A percentile compares a stretch with the other conserved stretches of the same genome.
Conservation (phyloP, 2,113 vertebrate species). For the Catharus minimus region DNA sequence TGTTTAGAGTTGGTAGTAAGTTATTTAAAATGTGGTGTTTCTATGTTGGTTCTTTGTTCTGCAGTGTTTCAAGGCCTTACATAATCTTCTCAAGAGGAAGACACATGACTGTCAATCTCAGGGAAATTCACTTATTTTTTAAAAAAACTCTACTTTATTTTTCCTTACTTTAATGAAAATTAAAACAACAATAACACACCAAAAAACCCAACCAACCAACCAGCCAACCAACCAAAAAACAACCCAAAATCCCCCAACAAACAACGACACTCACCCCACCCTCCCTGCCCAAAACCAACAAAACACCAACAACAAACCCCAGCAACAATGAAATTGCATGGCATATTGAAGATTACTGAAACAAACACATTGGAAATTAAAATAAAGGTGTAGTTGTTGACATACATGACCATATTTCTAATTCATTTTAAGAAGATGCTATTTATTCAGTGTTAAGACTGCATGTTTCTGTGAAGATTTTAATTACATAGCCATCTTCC, state of each 20-base stretch:
- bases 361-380: neutral
- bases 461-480: neutral
- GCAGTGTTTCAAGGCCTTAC: neutral
- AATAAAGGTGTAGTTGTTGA: neutral
- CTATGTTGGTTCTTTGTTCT: neutral
- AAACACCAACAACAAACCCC: neutral
- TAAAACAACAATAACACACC: neutral
- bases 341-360: neutral
- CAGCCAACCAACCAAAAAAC: no score
- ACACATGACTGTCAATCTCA: neutral
- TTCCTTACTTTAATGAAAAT: neutral
- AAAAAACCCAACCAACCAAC: neutral
- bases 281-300: neutral
- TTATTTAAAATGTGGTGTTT: neutral
- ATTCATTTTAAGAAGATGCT: neutral
- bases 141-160: neutral
- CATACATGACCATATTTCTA: neutral
- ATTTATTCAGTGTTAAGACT: neutral
- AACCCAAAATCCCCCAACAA: no score
- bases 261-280: accelerated
- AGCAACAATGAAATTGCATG: neutral
- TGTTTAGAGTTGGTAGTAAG: neutral
- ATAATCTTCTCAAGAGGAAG: neutral
- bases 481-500: neutral
- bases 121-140: neutral